Evolutionary conservation across 2,888 invertebrate species (phyloP).

Genomic region (Eupithecia inturbata): DNA sequence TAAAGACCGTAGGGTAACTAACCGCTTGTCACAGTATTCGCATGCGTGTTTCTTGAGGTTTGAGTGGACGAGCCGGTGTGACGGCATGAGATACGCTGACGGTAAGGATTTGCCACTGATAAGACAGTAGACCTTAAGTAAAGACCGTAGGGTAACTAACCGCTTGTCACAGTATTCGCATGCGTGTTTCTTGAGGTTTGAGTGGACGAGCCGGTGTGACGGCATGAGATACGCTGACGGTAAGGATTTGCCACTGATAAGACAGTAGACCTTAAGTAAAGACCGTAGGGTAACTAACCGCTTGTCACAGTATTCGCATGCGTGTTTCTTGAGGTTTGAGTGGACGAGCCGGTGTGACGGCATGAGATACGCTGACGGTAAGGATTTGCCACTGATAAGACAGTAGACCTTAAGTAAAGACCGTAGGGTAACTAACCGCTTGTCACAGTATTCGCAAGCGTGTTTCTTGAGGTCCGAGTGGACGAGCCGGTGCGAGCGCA

Average conservation of each 20-base stretch:
- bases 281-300: conserved; percentile 56
- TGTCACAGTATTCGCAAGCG: conserved; percentile 82
- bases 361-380: conserved; percentile 72
- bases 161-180: conserved; percentile 83
- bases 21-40: conserved; percentile 81
- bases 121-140: too few species aligned
- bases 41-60: conserved; percentile 82
- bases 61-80: conserved; percentile 82
- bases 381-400: conserved; percentile 67
- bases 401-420: background rate
- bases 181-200: conserved; percentile 78
- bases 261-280: background rate
- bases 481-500: conserved; percentile 81
- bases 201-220: conserved; percentile 83
- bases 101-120: conserved; percentile 64
- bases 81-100: conserved; percentile 70
- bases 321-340: conserved; percentile 79
- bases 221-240: conserved; percentile 70
- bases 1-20: conserved; percentile 21
- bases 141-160: conserved; percentile 58
- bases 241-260: conserved; percentile 71
- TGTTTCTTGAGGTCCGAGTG: conserved; percentile 82
- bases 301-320: conserved; percentile 82
- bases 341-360: conserved; percentile 83
- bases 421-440: conserved; percentile 60